Conservation (phyloP, 2,888 invertebrate species). For the Mamestra brassicae region DNA sequence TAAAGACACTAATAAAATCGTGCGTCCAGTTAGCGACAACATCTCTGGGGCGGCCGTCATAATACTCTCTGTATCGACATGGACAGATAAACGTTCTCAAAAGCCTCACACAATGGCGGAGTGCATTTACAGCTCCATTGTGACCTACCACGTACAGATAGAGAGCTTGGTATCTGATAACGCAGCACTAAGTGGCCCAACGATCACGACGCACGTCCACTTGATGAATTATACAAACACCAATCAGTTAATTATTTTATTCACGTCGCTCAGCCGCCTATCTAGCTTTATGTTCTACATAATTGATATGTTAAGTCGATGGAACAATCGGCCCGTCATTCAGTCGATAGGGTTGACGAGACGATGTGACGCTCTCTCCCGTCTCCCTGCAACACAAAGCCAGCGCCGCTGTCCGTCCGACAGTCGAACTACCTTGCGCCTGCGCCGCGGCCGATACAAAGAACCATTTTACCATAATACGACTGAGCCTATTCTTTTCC, state of each 20-base stretch:
- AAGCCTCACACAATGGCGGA: conserved; percentile 78
- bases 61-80: conserved; percentile 74
- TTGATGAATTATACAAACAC: conserved; percentile 91
- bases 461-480: conserved; percentile 86
- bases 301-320: conserved; percentile 90
- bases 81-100: conserved; percentile 76
- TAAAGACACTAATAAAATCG: conserved; percentile 12
- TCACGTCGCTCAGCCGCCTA: conserved; percentile 89
- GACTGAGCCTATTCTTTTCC: conserved; percentile 78
- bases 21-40: conserved; percentile 37
- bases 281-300: conserved; percentile 88
- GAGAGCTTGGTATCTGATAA: conserved; percentile 83
- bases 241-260: conserved; percentile 91
- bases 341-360: conserved; percentile 70
- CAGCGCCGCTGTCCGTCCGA: conserved; percentile 68
- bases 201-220: conserved; percentile 78
- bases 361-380: conserved; percentile 51
- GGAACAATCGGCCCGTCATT: conserved; percentile 87
- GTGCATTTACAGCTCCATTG: conserved; percentile 86
- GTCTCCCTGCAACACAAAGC: conserved; percentile 61
- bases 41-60: conserved; percentile 59
- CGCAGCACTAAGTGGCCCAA: conserved; percentile 84
- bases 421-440: conserved; percentile 72
- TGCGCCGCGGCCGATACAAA: conserved; percentile 77
- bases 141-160: conserved; percentile 77